Evolutionary conservation across 92 coral and sea anemone genomes (phyloP).

Genomic region (Blastomussa wellsi): DNA sequence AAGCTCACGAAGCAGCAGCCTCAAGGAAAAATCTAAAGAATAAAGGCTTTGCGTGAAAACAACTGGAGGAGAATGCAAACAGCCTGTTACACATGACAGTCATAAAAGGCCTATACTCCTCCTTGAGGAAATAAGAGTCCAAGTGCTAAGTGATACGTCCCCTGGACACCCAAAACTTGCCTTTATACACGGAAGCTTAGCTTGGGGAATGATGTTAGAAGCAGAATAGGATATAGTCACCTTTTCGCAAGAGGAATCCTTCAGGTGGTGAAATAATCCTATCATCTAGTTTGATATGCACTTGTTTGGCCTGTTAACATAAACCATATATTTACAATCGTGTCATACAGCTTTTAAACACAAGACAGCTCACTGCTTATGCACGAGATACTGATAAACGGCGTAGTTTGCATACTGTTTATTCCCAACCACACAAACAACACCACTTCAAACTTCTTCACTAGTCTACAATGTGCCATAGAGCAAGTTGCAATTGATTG

Average conservation of each 20-base stretch:
- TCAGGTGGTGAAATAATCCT: slow-evolving; percentile 71
- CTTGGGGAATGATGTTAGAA: not conserved
- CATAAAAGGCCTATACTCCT: no score
- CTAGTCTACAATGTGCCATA: no score
- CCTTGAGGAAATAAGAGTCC: not conserved
- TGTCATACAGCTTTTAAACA: not conserved
- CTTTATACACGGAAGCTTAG: not conserved
- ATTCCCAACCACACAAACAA: no score
- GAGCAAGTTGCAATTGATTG: no score
- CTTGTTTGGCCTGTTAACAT: slow-evolving; percentile 73
- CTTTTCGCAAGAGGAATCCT: slow-evolving; percentile 91
- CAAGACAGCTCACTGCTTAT: no score
- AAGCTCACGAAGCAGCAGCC: not conserved
- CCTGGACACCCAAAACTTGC: not conserved
- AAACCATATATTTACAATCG: not conserved
- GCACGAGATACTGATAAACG: no score
- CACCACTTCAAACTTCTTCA: no score
- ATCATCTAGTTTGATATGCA: slow-evolving; percentile 82
- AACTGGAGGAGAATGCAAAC: not conserved
- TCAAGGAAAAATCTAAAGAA: no score
- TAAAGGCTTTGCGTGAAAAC: not conserved
- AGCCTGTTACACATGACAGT: no score
- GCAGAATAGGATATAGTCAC: slow-evolving; percentile 14
- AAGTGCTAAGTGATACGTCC: not conserved
- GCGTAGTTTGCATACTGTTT: no score